These are phyloP conservation scores for Mustela nigripes DNA, from an alignment of 2,113 vertebrate species.

Conservation along the genomic window DNA sequence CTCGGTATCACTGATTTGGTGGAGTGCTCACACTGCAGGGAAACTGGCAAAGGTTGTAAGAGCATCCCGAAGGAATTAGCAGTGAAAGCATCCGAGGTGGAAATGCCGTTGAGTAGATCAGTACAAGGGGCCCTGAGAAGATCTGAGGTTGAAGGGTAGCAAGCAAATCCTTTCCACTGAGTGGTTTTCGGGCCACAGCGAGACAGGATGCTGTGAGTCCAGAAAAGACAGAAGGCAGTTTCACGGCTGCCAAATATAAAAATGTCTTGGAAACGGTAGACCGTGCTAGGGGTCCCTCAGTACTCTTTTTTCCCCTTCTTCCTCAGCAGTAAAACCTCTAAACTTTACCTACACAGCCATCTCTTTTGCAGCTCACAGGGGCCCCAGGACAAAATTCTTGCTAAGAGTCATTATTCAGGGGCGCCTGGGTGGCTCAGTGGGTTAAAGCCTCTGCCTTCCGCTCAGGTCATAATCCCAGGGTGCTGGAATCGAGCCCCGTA, in stretches of 20 bases:
- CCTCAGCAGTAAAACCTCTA: not conserved
- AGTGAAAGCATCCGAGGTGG: conserved; percentile 21
- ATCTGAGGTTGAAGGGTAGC: not conserved
- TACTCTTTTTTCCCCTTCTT: not conserved
- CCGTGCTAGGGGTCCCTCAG: not conserved
- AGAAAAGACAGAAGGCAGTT: not conserved
- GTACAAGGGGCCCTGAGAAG: not conserved
- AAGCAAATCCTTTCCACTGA: not conserved
- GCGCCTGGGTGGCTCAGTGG: no score
- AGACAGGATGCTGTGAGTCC: not conserved
- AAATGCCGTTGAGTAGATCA: not conserved
- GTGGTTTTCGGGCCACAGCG: not conserved
- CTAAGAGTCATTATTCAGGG: not conserved
- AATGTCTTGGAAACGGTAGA: not conserved
- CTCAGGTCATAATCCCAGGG: no score
- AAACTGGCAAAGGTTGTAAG: conserved; percentile 67
- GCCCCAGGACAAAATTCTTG: conserved; percentile 4
- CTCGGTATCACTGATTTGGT: conserved; percentile 58
- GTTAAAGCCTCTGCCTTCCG: no score
- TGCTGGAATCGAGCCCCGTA: no score
- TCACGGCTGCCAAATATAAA: conserved; percentile 14
- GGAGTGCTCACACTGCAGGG: conserved; percentile 40
- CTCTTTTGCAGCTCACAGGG: not conserved
- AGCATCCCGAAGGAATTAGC: conserved; percentile 26
- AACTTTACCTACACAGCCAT: conserved; percentile 10